Evolutionary conservation across 2,888 invertebrate species (phyloP), one percentile per base, ranked within the genome.

Genomic region (Amiota minor): DNA sequence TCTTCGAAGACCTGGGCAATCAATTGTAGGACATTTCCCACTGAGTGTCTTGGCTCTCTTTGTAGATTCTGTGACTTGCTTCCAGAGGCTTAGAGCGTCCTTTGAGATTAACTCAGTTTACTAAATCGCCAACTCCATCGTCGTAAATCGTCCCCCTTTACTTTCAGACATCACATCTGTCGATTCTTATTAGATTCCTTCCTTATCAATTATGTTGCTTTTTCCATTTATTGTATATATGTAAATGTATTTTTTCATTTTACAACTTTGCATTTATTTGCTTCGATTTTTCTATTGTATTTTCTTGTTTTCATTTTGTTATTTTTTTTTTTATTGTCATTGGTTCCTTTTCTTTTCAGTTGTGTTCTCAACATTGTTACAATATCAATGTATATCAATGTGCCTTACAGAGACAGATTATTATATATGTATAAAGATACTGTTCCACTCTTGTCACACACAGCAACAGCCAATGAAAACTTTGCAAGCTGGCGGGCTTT

Each of bases 231-330:
- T 35, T 35, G 35, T 35, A 8, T 86, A 84, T 85, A 78, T 80
- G 81, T n/a, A 85, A 86, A 86, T 86, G 81, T 85, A 85, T 86
- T 35, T 35, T 35, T 35, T 35, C 6, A 83, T 83, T 84, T 86
- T 83, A 81, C 78, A 83, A 81, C 79, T 79, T 78, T 79, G 77
- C 85, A 80, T 86, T 81, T 85, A 85, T 83, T 85, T 85, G 84
- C 82, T 81, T 85, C 82, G 81, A 78, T 86, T 82, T 81, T 79
- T 72, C 72, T 70, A 67, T 76, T 62, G 56, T 74, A 72, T 70
- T 73, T 53, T 53, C 53, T 14, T 53, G 3, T 16, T n/a, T 53
- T 53, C 53, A 16, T 53, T 9, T 53, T 35, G 18, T 35, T 64
- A 2, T 20, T 64, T 64, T 23, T 20, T 64, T 64, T 35, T 8